Evolutionary conservation across 2,797 vertebrate species (phyloP), one percentile per base, ranked within the genome.

Genomic region (Sebastes variabilis): DNA sequence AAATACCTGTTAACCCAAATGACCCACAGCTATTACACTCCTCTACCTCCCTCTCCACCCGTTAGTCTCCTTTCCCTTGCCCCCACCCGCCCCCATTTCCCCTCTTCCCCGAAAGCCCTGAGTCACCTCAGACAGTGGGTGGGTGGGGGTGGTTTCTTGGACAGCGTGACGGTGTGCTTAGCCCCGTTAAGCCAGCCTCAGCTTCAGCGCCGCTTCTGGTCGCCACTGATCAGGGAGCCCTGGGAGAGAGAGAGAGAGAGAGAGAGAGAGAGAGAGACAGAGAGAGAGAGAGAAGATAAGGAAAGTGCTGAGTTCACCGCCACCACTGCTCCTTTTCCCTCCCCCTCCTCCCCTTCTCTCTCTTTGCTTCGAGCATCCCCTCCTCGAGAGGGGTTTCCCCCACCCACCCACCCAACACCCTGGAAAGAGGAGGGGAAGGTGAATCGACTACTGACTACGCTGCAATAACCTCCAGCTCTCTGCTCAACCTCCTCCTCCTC

Each of bases 61-160:
- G 10, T 14, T 14, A 4, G 20, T 27, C 27, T 36, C 58, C 30
- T 24, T 8, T 13, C 18, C 20, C 49, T 8, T 5, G 4, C 8
- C 13, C 24, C 42, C 27, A 18, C 24, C 36, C 18, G 1, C 38
- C 29, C 20, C 65, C 20, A 8, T n/a, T 32, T 22, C 18, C 59
- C 59, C 29, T 70, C n/a, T 73, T 72, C n/a, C 67, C 67, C 74
- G 60, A 81, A 94, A 93, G 73, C 78, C 90, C 90, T 89, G 69
- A 94, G 90, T 94, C 92, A 94, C 93, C 92, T 93, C 91, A 90
- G 91, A 84, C 83, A 3, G 82, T 66, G 77, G 90, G 79, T 73
- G 84, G 82, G 79, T 73, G 84, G 82, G 82, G 87, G 86, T 55
- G 8, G 80, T 66, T 85, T 86, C 92, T 91, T 84, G 85, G 86